A percentile compares a stretch with the other conserved stretches of the same genome.
These are phyloP conservation scores for Unio pictorum DNA, from an alignment of 2,888 invertebrate species.

Conservation along the genomic window DNA sequence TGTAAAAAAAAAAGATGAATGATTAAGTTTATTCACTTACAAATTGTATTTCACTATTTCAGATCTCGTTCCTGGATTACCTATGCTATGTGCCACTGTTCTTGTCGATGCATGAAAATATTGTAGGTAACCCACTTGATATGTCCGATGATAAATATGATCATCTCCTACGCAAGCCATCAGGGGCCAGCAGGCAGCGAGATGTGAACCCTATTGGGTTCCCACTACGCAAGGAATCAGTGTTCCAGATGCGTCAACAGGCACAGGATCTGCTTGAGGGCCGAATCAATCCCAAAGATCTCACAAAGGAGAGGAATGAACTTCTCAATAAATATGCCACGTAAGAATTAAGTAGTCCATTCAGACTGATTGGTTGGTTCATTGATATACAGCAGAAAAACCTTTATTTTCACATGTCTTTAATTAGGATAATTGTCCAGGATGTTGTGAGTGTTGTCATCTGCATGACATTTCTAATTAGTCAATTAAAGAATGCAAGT, in stretches of 20 bases:
- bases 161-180: constrained; percentile 44
- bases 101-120: constrained; percentile 71
- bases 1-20: too few relatives aligned
- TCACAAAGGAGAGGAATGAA: constrained; percentile 36
- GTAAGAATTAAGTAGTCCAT: constrained; percentile 5
- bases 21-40: too few relatives aligned
- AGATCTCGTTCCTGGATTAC: constrained; percentile 71
- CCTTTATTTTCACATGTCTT: too few relatives aligned
- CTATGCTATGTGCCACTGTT: constrained; percentile 70
- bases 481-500: too few relatives aligned
- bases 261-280: constrained; percentile 60
- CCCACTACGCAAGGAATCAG: constrained; percentile 55
- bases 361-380: too few relatives aligned
- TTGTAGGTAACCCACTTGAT: constrained; percentile 68
- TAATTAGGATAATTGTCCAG: too few relatives aligned
- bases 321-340: constrained; percentile 10
- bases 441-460: too few relatives aligned
- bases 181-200: constrained; percentile 58
- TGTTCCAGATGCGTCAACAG: constrained; percentile 52
- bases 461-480: too few relatives aligned
- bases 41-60: constrained; percentile 16
- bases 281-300: constrained; percentile 41
- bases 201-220: constrained; percentile 70
- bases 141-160: constrained; percentile 66
- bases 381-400: too few relatives aligned